Base-by-base conservation (phyloP, 2,888 invertebrate genomes). In the Coleophora deauratella region DNA sequence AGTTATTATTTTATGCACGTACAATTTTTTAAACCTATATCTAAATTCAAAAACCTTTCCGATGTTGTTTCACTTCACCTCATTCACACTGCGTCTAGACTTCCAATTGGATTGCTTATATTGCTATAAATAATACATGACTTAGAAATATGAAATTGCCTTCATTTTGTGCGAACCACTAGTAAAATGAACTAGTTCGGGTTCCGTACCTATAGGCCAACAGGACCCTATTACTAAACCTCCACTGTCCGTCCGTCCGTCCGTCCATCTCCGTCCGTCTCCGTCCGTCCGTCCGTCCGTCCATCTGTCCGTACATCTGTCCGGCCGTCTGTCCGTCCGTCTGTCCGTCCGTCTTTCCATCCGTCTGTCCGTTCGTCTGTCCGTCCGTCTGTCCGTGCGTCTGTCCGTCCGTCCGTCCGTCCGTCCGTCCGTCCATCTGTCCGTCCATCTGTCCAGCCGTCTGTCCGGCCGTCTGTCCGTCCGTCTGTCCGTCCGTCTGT, bases 61-160 rank as follows among this genome's bases (percentile, higher is more conserved):
- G 61, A 62, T 67, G 57, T 72, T 69, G 59, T 72, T 68, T 69
- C 65, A 75, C 74, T 73, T 74, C 69, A 68, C 66, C 69, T 76
- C 68, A 73, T 77, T 75, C 70, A 59, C 72, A 66, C 74, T 62
- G 57, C 66, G 75, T 76, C 77, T 78, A 72, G 77, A 76, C 77
- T 70, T 59, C 62, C 64, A 73, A 72, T 69, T 61, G 68, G 70
- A 67, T 74, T 74, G 71, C 69, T 56, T 55, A 55, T 68, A 57
- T 54, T 52, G 59, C 50, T 60, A 76, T 80, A 72, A 77, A 81
- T 81, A 74, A 77, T 65, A 77, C 76, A 81, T 80, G 74, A 80
- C 70, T 62, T 68, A 64, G 68, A 72, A 76, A 76, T 78, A 75
- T 74, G 68, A 72, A 68, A 69, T 62, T 62, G 61, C 62, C 70